A percentile compares a stretch with the other conserved stretches of the same genome.
Conservation (phyloP, 2,888 invertebrate genomes). For the Troilus luridus region DNA sequence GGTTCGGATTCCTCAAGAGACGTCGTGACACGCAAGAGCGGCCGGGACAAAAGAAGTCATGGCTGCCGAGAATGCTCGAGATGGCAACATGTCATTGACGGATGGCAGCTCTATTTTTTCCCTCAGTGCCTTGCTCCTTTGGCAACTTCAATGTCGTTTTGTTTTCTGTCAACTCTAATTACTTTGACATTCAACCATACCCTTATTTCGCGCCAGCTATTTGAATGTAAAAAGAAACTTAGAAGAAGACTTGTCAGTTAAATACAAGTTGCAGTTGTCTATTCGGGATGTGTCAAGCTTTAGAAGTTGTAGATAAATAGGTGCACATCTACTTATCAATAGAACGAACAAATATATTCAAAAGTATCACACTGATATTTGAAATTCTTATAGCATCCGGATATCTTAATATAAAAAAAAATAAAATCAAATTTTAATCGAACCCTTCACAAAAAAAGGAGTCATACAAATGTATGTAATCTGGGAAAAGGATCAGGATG, state of each 20-base stretch:
- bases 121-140: background rate
- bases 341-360: no score
- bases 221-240: background rate
- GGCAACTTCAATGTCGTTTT: background rate
- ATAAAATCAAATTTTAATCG: no score
- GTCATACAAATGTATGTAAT: no score
- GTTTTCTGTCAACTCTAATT: conserved; percentile 11
- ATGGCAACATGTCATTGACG: conserved; percentile 12
- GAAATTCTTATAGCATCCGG: no score
- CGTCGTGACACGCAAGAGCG: conserved; percentile 27
- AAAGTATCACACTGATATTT: no score
- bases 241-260: no score
- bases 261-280: background rate
- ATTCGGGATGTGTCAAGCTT: background rate
- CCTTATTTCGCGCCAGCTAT: background rate
- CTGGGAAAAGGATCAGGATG: no score
- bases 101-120: conserved; percentile 8
- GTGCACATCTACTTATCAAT: no score
- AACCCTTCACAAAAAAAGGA: no score
- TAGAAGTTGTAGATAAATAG: background rate
- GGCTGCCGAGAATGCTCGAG: background rate
- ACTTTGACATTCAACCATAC: background rate
- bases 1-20: background rate
- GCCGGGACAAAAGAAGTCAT: background rate
- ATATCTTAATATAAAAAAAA: no score